Evolutionary conservation across 2,797 vertebrate genomes (phyloP).

Genomic region (Eulemur coronatus): DNA sequence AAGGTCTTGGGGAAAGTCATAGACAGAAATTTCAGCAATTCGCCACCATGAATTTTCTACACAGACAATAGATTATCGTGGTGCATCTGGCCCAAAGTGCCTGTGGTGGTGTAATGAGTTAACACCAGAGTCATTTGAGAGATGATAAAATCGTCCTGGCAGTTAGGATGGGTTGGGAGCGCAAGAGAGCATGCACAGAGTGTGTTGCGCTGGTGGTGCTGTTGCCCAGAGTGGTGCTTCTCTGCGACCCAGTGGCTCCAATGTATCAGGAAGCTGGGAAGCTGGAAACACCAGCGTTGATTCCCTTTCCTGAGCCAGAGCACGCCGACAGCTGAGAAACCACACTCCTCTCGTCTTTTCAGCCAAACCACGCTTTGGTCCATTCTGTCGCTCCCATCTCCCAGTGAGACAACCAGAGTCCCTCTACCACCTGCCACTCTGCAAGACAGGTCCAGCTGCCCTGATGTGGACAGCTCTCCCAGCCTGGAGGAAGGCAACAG

Average conservation of each 20-base stretch:
- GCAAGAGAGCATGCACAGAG: background rate
- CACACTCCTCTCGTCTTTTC: background rate
- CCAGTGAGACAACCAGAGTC: background rate
- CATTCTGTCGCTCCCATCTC: conserved; percentile 29
- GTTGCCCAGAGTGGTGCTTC: background rate
- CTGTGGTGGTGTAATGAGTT: background rate
- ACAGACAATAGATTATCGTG: background rate
- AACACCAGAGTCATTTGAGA: background rate
- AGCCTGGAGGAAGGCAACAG: background rate
- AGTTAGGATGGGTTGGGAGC: background rate
- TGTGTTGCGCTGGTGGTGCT: rapidly evolving
- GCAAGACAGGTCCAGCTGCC: background rate
- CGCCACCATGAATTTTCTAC: background rate
- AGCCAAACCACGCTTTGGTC: conserved; percentile 58
- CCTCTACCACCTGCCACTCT: conserved; percentile 52
- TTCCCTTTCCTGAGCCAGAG: conserved; percentile 59
- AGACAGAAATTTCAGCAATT: background rate
- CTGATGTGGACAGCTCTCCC: background rate
- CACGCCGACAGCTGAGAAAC: conserved; percentile 49
- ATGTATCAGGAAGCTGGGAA: background rate
- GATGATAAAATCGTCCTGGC: background rate
- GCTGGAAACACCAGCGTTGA: conserved; percentile 33
- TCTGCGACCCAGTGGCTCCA: conserved; percentile 28
- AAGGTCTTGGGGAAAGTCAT: background rate
- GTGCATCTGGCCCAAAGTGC: background rate